A percentile compares a stretch with the other conserved stretches of the same genome.
Evolutionary conservation across 2,113 vertebrate species (phyloP).

Genomic region (Dicerorhinus sumatrensis): DNA sequence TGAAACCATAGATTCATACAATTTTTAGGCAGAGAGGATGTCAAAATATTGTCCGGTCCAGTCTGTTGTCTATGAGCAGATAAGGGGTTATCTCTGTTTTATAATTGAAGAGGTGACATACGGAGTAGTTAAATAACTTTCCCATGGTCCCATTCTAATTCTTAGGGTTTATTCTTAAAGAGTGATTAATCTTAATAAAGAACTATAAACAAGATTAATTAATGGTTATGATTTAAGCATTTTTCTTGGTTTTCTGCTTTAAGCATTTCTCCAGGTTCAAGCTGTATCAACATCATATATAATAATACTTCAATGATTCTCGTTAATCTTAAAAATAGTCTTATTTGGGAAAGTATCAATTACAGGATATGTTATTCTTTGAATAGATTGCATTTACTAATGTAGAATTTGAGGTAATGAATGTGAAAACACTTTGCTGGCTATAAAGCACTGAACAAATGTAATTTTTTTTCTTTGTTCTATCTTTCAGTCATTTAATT

Average conservation of each 20-base stretch:
- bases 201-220: slow-evolving; percentile 40
- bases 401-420: slow-evolving; percentile 4
- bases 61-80: background rate
- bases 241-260: slow-evolving; percentile 34
- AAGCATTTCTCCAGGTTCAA: slow-evolving; percentile 37
- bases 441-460: background rate
- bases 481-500: background rate
- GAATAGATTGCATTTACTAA: background rate
- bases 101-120: background rate
- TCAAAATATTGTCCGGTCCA: background rate
- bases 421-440: slow-evolving; percentile 24
- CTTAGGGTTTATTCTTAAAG: slow-evolving; percentile 12
- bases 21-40: background rate
- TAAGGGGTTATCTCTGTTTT: slow-evolving; percentile 1
- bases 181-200: slow-evolving; percentile 46
- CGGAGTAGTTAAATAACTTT: background rate
- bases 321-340: slow-evolving; percentile 5
- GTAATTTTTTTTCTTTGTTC: background rate
- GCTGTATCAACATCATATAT: background rate
- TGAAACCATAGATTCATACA: background rate
- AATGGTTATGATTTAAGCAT: slow-evolving; percentile 41
- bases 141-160: background rate
- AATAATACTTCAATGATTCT: slow-evolving; percentile 1
- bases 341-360: background rate
- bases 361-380: slow-evolving; percentile 15